Evolutionary conservation across 92 coral and sea anemone genomes (phyloP).

Genomic region (Galaxea fascicularis): DNA sequence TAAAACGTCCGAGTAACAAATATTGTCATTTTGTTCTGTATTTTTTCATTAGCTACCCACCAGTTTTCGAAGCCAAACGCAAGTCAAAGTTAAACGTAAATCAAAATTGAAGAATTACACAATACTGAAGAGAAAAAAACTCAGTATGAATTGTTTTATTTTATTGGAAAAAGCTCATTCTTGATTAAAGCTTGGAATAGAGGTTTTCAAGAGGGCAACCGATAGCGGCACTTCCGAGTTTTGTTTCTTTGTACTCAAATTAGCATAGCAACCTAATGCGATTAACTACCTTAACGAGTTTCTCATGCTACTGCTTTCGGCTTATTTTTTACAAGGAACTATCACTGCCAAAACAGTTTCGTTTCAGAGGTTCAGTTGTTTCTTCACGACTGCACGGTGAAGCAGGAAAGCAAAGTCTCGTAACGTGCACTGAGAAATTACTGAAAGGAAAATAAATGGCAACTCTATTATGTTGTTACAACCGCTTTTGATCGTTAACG

Average conservation of each 20-base stretch:
- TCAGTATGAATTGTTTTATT: background rate
- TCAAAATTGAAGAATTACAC: background rate
- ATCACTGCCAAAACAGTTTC: too few relatives aligned
- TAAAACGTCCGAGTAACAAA: background rate
- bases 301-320: background rate
- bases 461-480: constrained; percentile 23
- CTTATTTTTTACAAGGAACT: too few relatives aligned
- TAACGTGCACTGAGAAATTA: background rate
- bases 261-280: constrained; percentile 24
- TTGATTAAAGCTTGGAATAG: background rate
- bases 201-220: background rate
- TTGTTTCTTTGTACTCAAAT: constrained; percentile 20
- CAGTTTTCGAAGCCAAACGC: too few relatives aligned
- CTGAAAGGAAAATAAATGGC: background rate
- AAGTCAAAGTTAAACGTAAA: too few relatives aligned
- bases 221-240: background rate
- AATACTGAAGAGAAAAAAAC: background rate
- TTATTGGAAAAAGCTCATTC: background rate
- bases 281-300: background rate
- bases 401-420: background rate
- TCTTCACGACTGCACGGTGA: too few relatives aligned
- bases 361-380: too few relatives aligned
- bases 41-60: background rate
- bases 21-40: background rate
- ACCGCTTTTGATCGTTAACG: background rate